Conservation (phyloP, 2,113 vertebrate genomes). For the Macroglossus sobrinus region DNA sequence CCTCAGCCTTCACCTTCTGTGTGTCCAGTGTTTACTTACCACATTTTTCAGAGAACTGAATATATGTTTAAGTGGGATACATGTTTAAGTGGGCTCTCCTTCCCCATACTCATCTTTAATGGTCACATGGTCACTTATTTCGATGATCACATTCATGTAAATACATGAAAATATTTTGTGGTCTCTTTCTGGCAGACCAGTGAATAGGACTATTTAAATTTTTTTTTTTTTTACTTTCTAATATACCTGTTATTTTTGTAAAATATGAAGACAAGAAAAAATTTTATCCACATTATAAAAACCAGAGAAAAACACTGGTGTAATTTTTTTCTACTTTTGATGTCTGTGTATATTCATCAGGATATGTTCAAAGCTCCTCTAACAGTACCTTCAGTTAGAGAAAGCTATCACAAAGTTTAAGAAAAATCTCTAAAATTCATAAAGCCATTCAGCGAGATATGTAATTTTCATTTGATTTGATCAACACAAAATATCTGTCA, state of each 20-base stretch:
- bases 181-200: not conserved
- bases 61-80: not conserved
- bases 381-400: not conserved
- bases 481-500: not conserved
- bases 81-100: not conserved
- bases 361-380: not conserved
- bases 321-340: not conserved
- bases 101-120: not conserved
- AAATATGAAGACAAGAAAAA: not conserved
- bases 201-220: not conserved
- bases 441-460: not conserved
- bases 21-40: not conserved
- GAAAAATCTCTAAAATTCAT: not conserved
- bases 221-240: not conserved
- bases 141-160: not conserved
- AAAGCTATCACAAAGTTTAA: not conserved
- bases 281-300: not conserved
- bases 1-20: not conserved
- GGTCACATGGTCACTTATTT: not conserved
- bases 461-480: not conserved
- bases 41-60: not conserved
- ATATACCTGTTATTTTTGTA: not conserved
- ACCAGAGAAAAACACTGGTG: not conserved
- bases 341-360: not conserved
- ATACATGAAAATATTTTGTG: not conserved